A percentile compares a stretch with the other conserved stretches of the same genome.
phyloP scores from a whole-genome alignment of 2,888 invertebrate species.

The Megastigmus dorsalis region DNA sequence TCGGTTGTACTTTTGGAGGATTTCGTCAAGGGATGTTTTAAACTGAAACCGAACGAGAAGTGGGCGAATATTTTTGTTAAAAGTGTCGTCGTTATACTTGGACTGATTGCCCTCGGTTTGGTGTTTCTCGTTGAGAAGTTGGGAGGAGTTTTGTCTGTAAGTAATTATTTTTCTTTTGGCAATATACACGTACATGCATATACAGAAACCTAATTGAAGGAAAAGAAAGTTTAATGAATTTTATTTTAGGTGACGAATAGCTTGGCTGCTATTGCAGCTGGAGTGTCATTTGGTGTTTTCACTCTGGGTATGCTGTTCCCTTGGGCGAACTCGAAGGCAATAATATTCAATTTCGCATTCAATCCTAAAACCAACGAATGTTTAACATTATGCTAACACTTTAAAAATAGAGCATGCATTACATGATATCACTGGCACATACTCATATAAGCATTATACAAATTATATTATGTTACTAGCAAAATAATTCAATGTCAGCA shows the following conservation, averaged over 20 bases:
- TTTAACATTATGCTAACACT: too few species aligned
- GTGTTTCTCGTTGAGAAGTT: slow-evolving; percentile 84
- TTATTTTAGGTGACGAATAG: slow-evolving; percentile 80
- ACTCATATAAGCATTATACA: too few species aligned
- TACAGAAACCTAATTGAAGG: not conserved
- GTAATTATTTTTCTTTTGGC: slow-evolving; percentile 74
- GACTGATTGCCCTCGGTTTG: slow-evolving; percentile 79
- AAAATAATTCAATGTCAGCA: too few species aligned
- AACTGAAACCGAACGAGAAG: slow-evolving; percentile 79
- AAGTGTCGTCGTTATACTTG: slow-evolving; percentile 79
- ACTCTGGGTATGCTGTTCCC: slow-evolving; percentile 89
- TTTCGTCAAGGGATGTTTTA: slow-evolving; percentile 83
- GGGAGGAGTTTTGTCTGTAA: slow-evolving; percentile 86
- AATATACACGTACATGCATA: too few species aligned
- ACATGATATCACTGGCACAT: too few species aligned
- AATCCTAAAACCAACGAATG: too few species aligned
- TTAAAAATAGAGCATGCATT: too few species aligned
- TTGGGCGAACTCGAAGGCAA: slow-evolving; percentile 85
- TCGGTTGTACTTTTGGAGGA: slow-evolving; percentile 90
- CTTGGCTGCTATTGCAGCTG: slow-evolving; percentile 88
- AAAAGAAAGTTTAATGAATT: not conserved
- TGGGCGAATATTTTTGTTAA: slow-evolving; percentile 81
- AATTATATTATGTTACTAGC: too few species aligned
- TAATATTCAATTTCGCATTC: too few species aligned
- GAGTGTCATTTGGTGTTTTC: slow-evolving; percentile 88